These are phyloP conservation scores for Anguilla japonica DNA, from an alignment of 2,113 vertebrate genomes.

Conservation along the genomic window DNA sequence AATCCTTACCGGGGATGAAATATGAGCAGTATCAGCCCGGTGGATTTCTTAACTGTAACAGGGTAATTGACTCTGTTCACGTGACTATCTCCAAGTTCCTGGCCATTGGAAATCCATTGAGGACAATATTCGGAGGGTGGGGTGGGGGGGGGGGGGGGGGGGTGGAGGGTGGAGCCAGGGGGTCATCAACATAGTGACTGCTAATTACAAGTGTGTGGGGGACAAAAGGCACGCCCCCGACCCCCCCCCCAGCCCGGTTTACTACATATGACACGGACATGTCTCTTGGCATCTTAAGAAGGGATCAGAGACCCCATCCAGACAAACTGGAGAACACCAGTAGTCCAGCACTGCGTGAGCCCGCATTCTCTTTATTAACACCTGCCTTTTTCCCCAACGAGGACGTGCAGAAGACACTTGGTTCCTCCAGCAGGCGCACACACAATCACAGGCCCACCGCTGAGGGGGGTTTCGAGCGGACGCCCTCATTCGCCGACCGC, in stretches of 20 bases:
- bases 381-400: not conserved
- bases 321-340: not conserved
- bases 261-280: slow-evolving; percentile 50
- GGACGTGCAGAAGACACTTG: not conserved
- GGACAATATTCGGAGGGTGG: slow-evolving; percentile 19
- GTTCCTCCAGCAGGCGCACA: not conserved
- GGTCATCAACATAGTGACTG: slow-evolving; percentile 56
- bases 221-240: slow-evolving; percentile 35
- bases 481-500: not conserved
- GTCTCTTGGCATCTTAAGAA: slow-evolving; percentile 51
- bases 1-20: slow-evolving; percentile 81
- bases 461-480: not conserved
- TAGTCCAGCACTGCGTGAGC: not conserved
- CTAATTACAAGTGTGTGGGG: slow-evolving; percentile 61
- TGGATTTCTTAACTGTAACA: slow-evolving; percentile 79
- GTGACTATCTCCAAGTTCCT: slow-evolving; percentile 55
- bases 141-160: slow-evolving; percentile 11
- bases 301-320: slow-evolving; percentile 18
- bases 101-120: slow-evolving; percentile 57
- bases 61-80: slow-evolving; percentile 70
- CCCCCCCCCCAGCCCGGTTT: not conserved
- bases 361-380: not conserved
- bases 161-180: not conserved
- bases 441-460: not conserved
- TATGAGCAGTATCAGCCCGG: slow-evolving; percentile 71